A percentile compares a stretch with the other conserved stretches of the same genome.
Conservation (phyloP, 2,797 vertebrate species). For the Sebastes steindachneri region DNA sequence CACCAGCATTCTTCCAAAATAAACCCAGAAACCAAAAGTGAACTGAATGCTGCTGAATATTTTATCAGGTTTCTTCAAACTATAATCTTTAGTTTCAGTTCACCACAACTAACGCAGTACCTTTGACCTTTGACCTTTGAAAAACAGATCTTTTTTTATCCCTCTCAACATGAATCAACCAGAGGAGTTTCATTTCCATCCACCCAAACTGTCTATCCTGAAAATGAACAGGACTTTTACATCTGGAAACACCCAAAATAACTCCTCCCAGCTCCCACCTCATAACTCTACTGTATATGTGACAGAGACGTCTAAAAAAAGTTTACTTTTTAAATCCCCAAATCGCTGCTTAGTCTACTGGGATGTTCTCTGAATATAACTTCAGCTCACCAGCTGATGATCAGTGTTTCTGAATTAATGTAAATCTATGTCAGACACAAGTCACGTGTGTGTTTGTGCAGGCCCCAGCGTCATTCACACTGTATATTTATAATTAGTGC, state of each 20-base stretch:
- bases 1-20: not conserved
- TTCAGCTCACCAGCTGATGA: not conserved
- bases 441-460: not conserved
- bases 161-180: not conserved
- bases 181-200: not conserved
- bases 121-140: too few relatives aligned
- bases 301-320: not conserved
- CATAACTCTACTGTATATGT: not conserved
- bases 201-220: too few relatives aligned
- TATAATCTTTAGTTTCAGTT: not conserved
- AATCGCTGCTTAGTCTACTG: not conserved
- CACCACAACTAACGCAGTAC: not conserved
- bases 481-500: slow-evolving; percentile 28
- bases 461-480: not conserved
- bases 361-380: not conserved
- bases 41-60: not conserved
- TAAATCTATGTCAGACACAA: not conserved
- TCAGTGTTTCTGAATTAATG: not conserved
- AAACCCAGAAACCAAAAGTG: not conserved
- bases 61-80: not conserved
- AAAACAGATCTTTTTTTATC: too few relatives aligned
- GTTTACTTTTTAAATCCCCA: not conserved
- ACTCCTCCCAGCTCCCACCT: not conserved
- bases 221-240: not conserved
- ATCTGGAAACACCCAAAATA: not conserved